Evolutionary conservation across 2,113 vertebrate genomes (phyloP).

Genomic region (Phalacrocorax pelagicus): DNA sequence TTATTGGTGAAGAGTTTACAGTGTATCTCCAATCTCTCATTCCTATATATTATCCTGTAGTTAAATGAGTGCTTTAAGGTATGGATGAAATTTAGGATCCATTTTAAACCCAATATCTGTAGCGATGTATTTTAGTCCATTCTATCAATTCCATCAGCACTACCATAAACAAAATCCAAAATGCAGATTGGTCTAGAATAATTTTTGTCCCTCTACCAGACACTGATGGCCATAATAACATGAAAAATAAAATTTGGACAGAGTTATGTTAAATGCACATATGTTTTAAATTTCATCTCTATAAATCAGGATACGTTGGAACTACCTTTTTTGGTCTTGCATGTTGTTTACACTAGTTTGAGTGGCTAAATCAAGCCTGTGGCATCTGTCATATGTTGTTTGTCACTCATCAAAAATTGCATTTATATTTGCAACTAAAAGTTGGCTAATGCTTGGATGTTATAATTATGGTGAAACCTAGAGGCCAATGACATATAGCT

Average conservation of each 20-base stretch:
- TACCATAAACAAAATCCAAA: not conserved
- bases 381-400: not conserved
- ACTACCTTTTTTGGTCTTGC: not conserved
- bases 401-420: not conserved
- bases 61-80: not conserved
- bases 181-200: not conserved
- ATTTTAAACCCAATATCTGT: not conserved
- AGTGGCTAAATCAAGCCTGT: not conserved
- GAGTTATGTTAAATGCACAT: not conserved
- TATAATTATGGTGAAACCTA: not conserved
- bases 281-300: not conserved
- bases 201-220: not conserved
- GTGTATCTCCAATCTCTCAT: not conserved
- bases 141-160: not conserved
- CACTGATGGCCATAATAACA: not conserved
- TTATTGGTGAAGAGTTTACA: not conserved
- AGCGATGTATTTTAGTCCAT: not conserved
- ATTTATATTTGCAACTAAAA: not conserved
- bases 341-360: not conserved
- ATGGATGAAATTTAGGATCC: not conserved
- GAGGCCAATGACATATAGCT: not conserved
- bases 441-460: not conserved
- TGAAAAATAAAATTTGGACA: not conserved
- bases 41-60: not conserved
- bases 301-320: not conserved